Percentiles rank a stretch among this genome's conserved stretches.
phyloP scores from a whole-genome alignment of 2,888 invertebrate species.

The Eledona agricola region DNA sequence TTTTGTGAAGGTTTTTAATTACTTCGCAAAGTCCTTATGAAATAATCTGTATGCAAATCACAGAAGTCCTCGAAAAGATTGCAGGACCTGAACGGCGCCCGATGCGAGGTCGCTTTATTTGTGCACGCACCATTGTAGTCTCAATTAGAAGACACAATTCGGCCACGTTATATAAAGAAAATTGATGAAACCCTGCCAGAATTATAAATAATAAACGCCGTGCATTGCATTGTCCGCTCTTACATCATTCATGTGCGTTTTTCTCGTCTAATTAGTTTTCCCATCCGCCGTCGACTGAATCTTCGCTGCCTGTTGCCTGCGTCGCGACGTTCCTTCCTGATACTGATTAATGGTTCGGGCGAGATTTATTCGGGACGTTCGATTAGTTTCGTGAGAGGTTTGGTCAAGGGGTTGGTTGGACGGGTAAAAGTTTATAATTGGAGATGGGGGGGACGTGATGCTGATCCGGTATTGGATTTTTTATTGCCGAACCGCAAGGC shows the following conservation, averaged over 20 bases:
- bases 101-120: too few species aligned
- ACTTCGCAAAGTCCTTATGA: constrained; percentile 16
- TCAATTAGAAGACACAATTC: too few species aligned
- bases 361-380: constrained; percentile 28
- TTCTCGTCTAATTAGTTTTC: too few species aligned
- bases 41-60: constrained; percentile 18
- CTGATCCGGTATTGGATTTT: constrained; percentile 35
- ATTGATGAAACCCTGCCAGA: too few species aligned
- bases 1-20: constrained; percentile 18
- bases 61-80: constrained; percentile 10
- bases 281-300: constrained; percentile 5
- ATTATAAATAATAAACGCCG: too few species aligned
- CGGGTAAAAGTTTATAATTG: constrained; percentile 31
- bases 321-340: constrained; percentile 10
- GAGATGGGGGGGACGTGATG: constrained; percentile 18
- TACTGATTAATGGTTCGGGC: constrained; percentile 23
- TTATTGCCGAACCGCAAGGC: constrained; percentile 34
- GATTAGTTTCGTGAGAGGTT: constrained; percentile 25
- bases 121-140: too few species aligned
- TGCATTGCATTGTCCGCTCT: too few species aligned
- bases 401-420: constrained; percentile 5
- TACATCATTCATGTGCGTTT: too few species aligned
- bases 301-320: constrained; percentile 19
- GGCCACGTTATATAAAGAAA: too few species aligned
- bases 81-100: too few species aligned